phyloP scores from a whole-genome alignment of 2,797 vertebrate species.

The Coracias cyanogaster region DNA sequence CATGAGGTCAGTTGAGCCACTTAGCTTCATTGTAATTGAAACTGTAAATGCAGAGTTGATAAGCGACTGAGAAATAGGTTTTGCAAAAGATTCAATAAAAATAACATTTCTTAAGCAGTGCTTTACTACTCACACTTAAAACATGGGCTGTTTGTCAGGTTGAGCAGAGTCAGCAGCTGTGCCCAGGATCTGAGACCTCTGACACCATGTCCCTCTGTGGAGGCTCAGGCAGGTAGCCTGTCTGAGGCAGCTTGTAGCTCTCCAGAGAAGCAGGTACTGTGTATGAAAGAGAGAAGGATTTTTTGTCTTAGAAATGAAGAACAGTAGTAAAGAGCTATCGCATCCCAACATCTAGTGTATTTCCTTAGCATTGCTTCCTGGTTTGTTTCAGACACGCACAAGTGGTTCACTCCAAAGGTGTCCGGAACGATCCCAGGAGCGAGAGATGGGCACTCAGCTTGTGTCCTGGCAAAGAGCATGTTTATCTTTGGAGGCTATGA shows the following conservation, averaged over 20 bases:
- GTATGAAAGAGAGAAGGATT: neutral
- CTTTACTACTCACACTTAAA: neutral
- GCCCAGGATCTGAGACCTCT: neutral
- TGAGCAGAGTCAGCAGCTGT: fast-evolving
- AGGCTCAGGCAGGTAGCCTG: neutral
- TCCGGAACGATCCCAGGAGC: constrained; percentile 93
- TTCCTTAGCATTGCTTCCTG: neutral
- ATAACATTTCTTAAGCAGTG: neutral
- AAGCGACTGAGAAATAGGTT: neutral
- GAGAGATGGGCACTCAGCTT: constrained; percentile 95
- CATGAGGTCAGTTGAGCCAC: neutral
- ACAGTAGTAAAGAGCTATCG: neutral
- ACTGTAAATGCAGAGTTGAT: neutral
- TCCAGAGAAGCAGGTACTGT: neutral
- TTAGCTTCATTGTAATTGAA: neutral
- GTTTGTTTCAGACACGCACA: constrained; percentile 87
- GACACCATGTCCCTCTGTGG: neutral
- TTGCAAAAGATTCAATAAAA: neutral
- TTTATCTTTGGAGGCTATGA: constrained; percentile 99
- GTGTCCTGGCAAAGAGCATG: constrained; percentile 93
- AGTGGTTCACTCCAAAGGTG: constrained; percentile 94
- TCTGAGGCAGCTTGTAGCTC: neutral
- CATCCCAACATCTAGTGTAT: neutral
- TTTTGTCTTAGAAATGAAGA: neutral
- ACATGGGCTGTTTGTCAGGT: neutral